Percentiles rank a stretch among this genome's conserved stretches.
These are phyloP conservation scores for Drosophila mimica DNA, from an alignment of 2,888 invertebrate species.

Conservation along the genomic window DNA sequence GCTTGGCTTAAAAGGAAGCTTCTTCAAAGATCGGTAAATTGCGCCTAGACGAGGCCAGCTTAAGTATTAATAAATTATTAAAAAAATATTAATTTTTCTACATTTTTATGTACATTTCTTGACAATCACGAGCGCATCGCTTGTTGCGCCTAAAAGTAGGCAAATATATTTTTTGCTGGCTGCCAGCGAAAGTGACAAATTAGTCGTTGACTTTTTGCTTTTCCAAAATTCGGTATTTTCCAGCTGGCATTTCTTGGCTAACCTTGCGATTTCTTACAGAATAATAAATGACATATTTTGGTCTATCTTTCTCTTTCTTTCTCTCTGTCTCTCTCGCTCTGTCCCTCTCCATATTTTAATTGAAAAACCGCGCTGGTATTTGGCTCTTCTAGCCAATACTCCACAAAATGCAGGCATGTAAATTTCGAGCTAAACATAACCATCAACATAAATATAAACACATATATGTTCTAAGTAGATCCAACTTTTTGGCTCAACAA, in stretches of 20 bases:
- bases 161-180: constrained; percentile 23
- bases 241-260: constrained; percentile 30
- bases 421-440: constrained; percentile 13
- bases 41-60: neutral
- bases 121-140: constrained; percentile 30
- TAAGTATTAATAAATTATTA: too few relatives aligned
- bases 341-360: constrained; percentile 1
- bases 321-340: neutral
- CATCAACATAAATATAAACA: constrained; percentile 15
- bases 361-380: constrained; percentile 13
- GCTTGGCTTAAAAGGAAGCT: neutral
- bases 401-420: constrained; percentile 31
- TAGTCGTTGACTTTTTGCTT: constrained; percentile 38
- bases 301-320: neutral
- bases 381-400: constrained; percentile 13
- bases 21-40: neutral
- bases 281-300: constrained; percentile 51
- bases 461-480: constrained; percentile 18
- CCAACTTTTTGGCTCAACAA: constrained; percentile 35
- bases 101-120: too few relatives aligned
- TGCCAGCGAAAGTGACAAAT: constrained; percentile 52
- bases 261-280: constrained; percentile 44
- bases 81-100: neutral
- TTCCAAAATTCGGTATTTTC: constrained; percentile 31
- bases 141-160: constrained; percentile 31